Evolutionary conservation across 2,113 vertebrate species (phyloP), one percentile per base, ranked within the genome.

Genomic region (Oncorhynchus tshawytscha): DNA sequence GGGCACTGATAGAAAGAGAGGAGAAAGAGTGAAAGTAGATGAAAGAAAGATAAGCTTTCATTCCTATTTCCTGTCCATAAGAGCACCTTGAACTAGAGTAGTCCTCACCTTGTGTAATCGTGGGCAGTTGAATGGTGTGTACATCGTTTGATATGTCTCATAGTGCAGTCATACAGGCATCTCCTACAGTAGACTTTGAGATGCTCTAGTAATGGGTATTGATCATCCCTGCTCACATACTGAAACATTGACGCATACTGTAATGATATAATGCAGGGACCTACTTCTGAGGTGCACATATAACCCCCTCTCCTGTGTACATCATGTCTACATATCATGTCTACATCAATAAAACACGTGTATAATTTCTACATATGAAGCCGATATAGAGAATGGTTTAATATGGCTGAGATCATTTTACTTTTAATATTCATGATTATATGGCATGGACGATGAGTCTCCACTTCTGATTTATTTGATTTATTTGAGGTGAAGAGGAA

Each of bases 1-100:
- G 89, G 83, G 74, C 86, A 91, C 90, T 89, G 91, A 92, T 74
- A 85, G 39, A 92, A 31, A 45, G 39, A 9, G 39, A 45, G 39
- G 7, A 39, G 39, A 39, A 8, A 73, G 82, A 75, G 78, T 84
- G 84, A 80, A 74, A 85, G 86, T 78, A 88, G 81, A 89, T 90
- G 39, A 45, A 45, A 45, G 39, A 80, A 84, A 82, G 82, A 77
- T 39, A 77, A 70, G 67, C 80, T 84, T 78, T 81, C 72, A 16
- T 79, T 81, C 64, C 81, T 74, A 78, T 86, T 81, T 78, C 78
- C 74, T 79, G 83, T 60, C 78, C 74, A 74, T 59, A 71, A 54
- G 67, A 77, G 84, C 71, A 73, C 78, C 67, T 79, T 82, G 78
- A 80, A 76, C 80, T 59, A 51, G 70, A 45, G 34, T 34, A 8